Evolutionary conservation across 2,888 invertebrate species (phyloP), one percentile per base, ranked within the genome.

Genomic region (Apoda limacodes): DNA sequence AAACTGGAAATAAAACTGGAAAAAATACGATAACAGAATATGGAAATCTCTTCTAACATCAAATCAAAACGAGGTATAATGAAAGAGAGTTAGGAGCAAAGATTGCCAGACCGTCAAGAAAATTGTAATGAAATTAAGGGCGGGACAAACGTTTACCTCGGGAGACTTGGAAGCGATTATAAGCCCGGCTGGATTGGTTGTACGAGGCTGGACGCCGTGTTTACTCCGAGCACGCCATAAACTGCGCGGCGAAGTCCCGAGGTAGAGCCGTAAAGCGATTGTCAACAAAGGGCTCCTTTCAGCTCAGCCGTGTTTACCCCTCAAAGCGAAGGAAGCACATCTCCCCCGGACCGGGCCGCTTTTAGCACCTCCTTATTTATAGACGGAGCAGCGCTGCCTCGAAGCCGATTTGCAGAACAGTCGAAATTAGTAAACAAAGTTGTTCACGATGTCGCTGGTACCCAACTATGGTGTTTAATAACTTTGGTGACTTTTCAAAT

Each of bases 341-440:
- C 75, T 66, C 75, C 75, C 68, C n/a, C n/a, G n/a, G 64, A 62
- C 52, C 60, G 54, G 70, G 60, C 65, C 71, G 72, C 75, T 76
- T 80, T 80, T 80, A 80, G 75, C 78, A 78, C 76, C 78, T 78
- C 66, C 69, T 65, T 76, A 80, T 76, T 80, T 78, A 72, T 76
- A 6, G 66, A 65, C 66, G 64, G 63, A 63, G 62, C 52, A 61
- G 57, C 65, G 58, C 55, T 50, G 54, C 52, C 52, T 52, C 54
- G 51, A 56, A 56, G 61, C 55, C 60, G 70, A 72, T 71, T 75
- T 75, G 78, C 76, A 72, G 70, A 68, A 65, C 59, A 44, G 52
- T n/a, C n/a, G n/a, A n/a, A 55, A 60, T 58, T 57, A 55, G 69
- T 70, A 74, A 69, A 72, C 65, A 72, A 50, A 60, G 59, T 58